Percentiles rank a stretch among this genome's conserved stretches.
Conservation (phyloP, 2,888 invertebrate genomes). For the Napeogenes sylphis region DNA sequence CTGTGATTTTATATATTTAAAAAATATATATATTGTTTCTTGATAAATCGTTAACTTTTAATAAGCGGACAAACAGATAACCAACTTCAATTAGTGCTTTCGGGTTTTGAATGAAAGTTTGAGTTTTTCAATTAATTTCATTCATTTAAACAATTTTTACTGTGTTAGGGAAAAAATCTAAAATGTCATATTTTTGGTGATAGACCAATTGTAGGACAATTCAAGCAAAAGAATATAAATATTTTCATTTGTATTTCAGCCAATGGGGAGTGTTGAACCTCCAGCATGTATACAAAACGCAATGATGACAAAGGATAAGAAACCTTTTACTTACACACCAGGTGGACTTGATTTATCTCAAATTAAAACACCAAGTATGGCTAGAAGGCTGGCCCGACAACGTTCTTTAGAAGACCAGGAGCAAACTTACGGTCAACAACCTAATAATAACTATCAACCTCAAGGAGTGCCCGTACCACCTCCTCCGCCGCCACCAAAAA, state of each 20-base stretch:
- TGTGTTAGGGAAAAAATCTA: too few species aligned
- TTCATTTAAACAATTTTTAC: too few species aligned
- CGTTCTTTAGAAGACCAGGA: conserved; percentile 79
- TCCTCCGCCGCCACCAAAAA: conserved; percentile 66
- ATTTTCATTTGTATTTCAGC: conserved; percentile 47
- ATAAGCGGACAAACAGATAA: too few species aligned
- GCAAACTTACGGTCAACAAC: conserved; percentile 56
- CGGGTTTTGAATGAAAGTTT: too few species aligned
- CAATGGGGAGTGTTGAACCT: conserved; percentile 79
- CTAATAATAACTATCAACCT: conserved; percentile 49
- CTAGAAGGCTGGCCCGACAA: conserved; percentile 83
- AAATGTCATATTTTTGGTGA: too few species aligned
- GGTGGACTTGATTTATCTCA: conserved; percentile 94
- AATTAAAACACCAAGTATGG: conserved; percentile 93
- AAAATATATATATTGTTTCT: too few species aligned
- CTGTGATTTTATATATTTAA: too few species aligned
- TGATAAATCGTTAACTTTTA: too few species aligned
- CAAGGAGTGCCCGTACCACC: conserved; percentile 60
- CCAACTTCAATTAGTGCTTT: too few species aligned
- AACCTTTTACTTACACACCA: conserved; percentile 97
- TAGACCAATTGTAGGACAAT: too few species aligned
- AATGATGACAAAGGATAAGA: conserved; percentile 97
- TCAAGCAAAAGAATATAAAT: too few species aligned
- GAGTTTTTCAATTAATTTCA: too few species aligned
- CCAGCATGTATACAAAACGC: conserved; percentile 95